Evolutionary conservation across 2,888 invertebrate genomes (phyloP).

Genomic region (Alcis repandata): DNA sequence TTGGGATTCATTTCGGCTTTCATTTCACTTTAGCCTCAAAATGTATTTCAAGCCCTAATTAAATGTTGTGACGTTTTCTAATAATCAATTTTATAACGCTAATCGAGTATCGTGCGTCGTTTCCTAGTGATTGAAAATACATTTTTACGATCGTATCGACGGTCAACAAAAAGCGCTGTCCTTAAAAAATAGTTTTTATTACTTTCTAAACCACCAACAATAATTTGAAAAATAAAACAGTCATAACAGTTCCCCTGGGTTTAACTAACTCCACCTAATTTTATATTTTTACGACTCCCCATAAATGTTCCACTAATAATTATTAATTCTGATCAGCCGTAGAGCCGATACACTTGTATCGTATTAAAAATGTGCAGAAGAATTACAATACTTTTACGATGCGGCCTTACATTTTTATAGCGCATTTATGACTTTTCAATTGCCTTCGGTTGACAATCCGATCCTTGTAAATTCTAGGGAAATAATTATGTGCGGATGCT

Average conservation of each 20-base stretch:
- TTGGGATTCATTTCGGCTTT: constrained; percentile 27
- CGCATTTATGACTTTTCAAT: constrained; percentile 82
- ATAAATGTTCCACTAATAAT: constrained; percentile 55
- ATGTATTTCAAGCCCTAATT: background rate
- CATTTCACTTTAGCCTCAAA: constrained; percentile 12
- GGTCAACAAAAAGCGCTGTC: constrained; percentile 21
- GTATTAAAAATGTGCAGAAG: constrained; percentile 65
- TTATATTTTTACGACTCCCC: constrained; percentile 47
- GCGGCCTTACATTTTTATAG: constrained; percentile 69
- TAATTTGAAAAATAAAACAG: constrained; percentile 35
- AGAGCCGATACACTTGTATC: constrained; percentile 52
- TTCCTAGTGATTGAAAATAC: constrained; percentile 20
- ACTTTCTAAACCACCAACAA: constrained; percentile 31
- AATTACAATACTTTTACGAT: constrained; percentile 82
- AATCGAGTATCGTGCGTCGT: constrained; percentile 11
- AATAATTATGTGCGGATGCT: constrained; percentile 73
- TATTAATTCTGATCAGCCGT: constrained; percentile 52
- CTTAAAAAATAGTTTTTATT: constrained; percentile 37
- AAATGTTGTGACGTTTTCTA: constrained; percentile 1
- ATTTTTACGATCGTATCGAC: constrained; percentile 16
- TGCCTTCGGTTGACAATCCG: constrained; percentile 78
- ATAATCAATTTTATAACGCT: constrained; percentile 9
- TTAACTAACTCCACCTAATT: constrained; percentile 40
- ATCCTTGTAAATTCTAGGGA: constrained; percentile 81
- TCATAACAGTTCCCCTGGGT: constrained; percentile 32